phyloP scores from a whole-genome alignment of 2,113 vertebrate species.

The Sylvia atricapilla region DNA sequence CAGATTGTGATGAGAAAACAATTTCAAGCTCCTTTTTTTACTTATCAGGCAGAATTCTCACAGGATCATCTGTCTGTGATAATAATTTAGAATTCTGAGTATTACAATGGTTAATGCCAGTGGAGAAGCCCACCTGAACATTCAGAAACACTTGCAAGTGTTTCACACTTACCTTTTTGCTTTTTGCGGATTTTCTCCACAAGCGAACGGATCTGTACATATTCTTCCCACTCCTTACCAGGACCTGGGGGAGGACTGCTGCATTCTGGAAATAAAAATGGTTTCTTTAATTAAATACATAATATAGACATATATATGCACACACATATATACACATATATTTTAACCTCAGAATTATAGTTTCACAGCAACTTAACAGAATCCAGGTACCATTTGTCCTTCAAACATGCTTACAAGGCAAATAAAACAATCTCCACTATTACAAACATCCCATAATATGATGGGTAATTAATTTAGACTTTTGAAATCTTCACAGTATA shows the following conservation, averaged over 20 bases:
- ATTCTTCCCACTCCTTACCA: conserved; percentile 97
- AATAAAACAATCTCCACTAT: neutral
- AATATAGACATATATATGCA: no score
- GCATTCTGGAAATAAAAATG: conserved; percentile 77
- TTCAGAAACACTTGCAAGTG: neutral
- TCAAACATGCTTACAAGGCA: neutral
- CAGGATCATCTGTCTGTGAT: neutral
- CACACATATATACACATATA: neutral
- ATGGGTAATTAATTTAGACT: neutral
- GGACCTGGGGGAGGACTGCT: conserved; percentile 87
- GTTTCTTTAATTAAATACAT: neutral
- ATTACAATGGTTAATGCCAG: neutral
- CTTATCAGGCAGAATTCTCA: neutral
- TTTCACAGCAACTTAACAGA: neutral
- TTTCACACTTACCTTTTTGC: conserved; percentile 85
- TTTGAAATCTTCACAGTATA: neutral
- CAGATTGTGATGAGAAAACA: neutral
- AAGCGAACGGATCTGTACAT: conserved; percentile 87
- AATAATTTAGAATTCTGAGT: neutral
- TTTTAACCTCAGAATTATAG: neutral
- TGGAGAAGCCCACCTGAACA: neutral
- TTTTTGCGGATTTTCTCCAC: conserved; percentile 98
- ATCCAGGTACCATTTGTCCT: neutral
- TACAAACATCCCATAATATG: neutral
- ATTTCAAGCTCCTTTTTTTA: neutral